phyloP scores from a whole-genome alignment of 2,888 invertebrate genomes.

The Agrochola lota region DNA sequence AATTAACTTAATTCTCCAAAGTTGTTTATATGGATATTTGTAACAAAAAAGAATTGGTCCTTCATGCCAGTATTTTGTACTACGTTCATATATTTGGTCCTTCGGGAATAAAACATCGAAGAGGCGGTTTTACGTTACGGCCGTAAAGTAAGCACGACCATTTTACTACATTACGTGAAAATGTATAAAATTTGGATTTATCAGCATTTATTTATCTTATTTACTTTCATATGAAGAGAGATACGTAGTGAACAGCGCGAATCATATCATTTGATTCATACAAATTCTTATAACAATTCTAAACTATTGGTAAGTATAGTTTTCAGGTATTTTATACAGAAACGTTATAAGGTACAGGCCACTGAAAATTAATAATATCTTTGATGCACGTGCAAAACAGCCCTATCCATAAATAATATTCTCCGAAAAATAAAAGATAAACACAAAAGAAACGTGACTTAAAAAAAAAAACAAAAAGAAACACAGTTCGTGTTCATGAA shows the following conservation, averaged over 20 bases:
- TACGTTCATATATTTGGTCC: conserved; percentile 30
- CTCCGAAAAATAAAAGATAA: not conserved
- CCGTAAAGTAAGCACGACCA: conserved; percentile 12
- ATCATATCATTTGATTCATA: not conserved
- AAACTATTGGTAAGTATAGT: not conserved
- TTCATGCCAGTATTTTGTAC: conserved; percentile 19
- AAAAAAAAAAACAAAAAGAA: conserved; percentile 13
- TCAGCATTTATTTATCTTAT: not conserved
- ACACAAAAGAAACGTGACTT: conserved; percentile 2
- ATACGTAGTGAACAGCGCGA: not conserved
- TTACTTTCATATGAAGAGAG: not conserved
- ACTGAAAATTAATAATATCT: not conserved
- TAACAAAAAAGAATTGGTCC: not conserved
- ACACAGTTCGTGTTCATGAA: conserved; percentile 24
- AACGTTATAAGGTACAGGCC: not conserved
- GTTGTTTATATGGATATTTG: too few species aligned
- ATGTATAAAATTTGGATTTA: not conserved
- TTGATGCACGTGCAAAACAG: not conserved
- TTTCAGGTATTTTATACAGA: too few species aligned
- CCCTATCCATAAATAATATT: not conserved
- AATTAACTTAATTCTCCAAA: not conserved
- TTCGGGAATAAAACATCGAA: conserved; percentile 33
- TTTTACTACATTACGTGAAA: conserved; percentile 16
- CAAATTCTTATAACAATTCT: not conserved
- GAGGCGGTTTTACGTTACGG: conserved; percentile 36